Evolutionary conservation across 2,797 vertebrate genomes (phyloP), one percentile per base, ranked within the genome.

Genomic region (Microhierax caerulescens): DNA sequence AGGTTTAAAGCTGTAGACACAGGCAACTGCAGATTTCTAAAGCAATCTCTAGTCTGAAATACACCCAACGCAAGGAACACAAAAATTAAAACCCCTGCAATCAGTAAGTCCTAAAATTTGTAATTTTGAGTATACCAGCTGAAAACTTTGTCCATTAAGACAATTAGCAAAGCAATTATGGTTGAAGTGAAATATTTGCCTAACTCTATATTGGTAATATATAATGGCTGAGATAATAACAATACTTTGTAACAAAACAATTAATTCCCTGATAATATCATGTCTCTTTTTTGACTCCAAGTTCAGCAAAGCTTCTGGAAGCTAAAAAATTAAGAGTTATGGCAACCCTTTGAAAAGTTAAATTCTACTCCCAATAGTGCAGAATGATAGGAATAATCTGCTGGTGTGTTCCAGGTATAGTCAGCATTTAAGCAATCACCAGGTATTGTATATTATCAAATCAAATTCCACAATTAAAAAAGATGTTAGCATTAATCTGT

Each of bases 381-480:
- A 50, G 47, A 88, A 68, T 59, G n/a, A 4, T 34, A 56, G 14
- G 8, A 88, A 75, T 53, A 65, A 74, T 17, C 59, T 73, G 32
- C 12, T 0, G 0, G 9, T 18, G 10, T 14, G 12, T 57, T 85
- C 18, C 41, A 22, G 30, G 54, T 21, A 39, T 10, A 74, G 19
- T 34, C 32, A 61, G 16, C 53, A 91, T 39, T 77, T 73, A 76
- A 41, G 23, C 28, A 92, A 37, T 77, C 45, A 53, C 32, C 28
- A 39, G 8, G 27, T 56, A 45, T 7, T 36, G 17, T 21, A 68
- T 34, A 39, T 65, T 83, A 74, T 22, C 11, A 88, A 64, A 80
- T n/a, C 17, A 80, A 88, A 68, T 20, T 77, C 32, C 37, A 56
- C 63, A 92, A 79, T 51, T 64, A 56, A 76, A 36, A 39, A 75